Evolutionary conservation across 2,113 vertebrate genomes (phyloP).

Genomic region (Herpetotheres cachinnans): DNA sequence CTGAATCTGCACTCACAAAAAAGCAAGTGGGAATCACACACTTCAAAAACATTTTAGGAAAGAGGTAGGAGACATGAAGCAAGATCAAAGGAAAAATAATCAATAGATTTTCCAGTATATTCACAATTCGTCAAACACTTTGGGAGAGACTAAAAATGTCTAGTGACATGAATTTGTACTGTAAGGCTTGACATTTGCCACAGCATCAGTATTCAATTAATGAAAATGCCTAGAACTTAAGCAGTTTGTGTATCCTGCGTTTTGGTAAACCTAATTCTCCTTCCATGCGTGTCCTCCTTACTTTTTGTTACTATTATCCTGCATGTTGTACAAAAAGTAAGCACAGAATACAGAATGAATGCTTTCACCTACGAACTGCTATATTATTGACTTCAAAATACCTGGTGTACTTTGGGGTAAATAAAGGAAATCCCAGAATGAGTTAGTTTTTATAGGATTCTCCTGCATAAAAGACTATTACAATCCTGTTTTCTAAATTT

Average conservation of each 20-base stretch:
- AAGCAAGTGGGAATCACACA: background rate
- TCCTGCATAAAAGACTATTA: background rate
- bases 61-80: background rate
- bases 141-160: background rate
- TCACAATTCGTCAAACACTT: background rate
- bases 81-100: background rate
- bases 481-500: background rate
- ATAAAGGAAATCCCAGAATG: background rate
- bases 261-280: background rate
- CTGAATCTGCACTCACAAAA: background rate
- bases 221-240: background rate
- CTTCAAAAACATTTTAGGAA: background rate
- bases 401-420: background rate
- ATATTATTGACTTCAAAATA: background rate
- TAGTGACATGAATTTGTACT: background rate
- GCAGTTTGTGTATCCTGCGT: background rate
- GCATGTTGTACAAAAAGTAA: background rate
- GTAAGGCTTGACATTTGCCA: background rate
- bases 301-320: background rate
- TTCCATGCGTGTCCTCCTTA: background rate
- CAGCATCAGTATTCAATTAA: background rate
- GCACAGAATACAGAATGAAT: background rate
- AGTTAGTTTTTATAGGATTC: background rate
- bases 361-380: background rate
- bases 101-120: background rate